phyloP scores from a whole-genome alignment of 1,140 invertebrate species.

The Calephelis nemesis region DNA sequence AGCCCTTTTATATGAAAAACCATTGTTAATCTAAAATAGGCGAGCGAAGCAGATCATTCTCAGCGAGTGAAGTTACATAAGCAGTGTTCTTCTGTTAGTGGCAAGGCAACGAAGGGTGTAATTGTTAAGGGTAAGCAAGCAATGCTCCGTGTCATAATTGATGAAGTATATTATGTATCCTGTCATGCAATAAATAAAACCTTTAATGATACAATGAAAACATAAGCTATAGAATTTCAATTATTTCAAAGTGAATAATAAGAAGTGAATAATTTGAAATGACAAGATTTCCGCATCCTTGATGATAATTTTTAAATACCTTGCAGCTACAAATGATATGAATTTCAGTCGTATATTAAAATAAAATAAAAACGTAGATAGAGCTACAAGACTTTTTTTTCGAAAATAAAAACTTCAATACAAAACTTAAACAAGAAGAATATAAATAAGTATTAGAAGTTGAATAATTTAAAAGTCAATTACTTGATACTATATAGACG shows the following conservation, averaged over 20 bases:
- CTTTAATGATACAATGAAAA: constrained; percentile 7
- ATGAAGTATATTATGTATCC: constrained; percentile 27
- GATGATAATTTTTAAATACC: too few relatives aligned
- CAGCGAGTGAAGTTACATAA: constrained; percentile 74
- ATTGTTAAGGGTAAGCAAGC: constrained; percentile 68
- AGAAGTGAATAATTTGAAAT: too few relatives aligned
- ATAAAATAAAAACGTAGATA: too few relatives aligned
- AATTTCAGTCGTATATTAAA: too few relatives aligned
- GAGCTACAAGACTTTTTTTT: too few relatives aligned
- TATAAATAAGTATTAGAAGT: too few relatives aligned
- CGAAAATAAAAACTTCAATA: too few relatives aligned
- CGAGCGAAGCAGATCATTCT: constrained; percentile 77
- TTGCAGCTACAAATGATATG: too few relatives aligned
- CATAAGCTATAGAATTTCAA: neutral
- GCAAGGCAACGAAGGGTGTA: constrained; percentile 69
- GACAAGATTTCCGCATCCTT: too few relatives aligned
- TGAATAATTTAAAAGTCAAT: neutral
- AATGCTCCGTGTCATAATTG: constrained; percentile 33
- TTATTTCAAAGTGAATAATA: neutral
- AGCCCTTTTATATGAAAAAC: constrained; percentile 25
- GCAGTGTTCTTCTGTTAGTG: constrained; percentile 75
- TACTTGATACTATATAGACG: neutral
- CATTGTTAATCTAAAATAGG: constrained; percentile 35
- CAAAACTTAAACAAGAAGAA: too few relatives aligned
- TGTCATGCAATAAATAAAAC: constrained; percentile 39